Evolutionary conservation across 2,888 invertebrate genomes (phyloP).

Genomic region (Belgica antarctica): DNA sequence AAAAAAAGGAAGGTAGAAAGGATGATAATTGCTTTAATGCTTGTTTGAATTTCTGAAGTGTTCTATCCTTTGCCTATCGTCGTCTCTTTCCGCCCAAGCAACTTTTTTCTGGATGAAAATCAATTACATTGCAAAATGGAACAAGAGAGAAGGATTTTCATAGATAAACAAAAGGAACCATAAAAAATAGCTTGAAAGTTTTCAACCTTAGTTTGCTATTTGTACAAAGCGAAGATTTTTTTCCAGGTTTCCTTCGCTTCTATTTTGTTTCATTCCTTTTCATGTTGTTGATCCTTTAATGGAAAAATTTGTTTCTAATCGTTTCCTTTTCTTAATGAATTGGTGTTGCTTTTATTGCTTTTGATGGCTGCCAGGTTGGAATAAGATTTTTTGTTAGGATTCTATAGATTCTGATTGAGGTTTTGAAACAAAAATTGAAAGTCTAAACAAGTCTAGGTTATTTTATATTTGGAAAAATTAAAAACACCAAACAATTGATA

Average conservation of each 20-base stretch:
- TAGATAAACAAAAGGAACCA: not conserved
- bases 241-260: too few species aligned
- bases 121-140: slow-evolving; percentile 5
- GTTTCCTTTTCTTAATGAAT: slow-evolving; percentile 11
- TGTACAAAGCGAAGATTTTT: not conserved
- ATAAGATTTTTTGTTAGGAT: not conserved
- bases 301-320: slow-evolving; percentile 15
- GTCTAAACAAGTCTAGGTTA: too few species aligned
- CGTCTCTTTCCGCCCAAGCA: not conserved
- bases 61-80: too few species aligned
- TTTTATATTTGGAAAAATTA: too few species aligned
- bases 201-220: not conserved
- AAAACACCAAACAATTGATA: too few species aligned
- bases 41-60: slow-evolving; percentile 16
- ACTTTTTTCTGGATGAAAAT: not conserved
- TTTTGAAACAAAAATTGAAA: too few species aligned
- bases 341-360: not conserved
- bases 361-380: too few species aligned
- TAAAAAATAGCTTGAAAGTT: not conserved
- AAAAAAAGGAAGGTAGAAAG: not conserved
- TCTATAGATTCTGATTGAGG: too few species aligned
- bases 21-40: slow-evolving; percentile 13
- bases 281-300: not conserved
- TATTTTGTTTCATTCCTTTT: too few species aligned
- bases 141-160: not conserved